phyloP scores from a whole-genome alignment of 2,888 invertebrate genomes.

The Euzophera pinguis region DNA sequence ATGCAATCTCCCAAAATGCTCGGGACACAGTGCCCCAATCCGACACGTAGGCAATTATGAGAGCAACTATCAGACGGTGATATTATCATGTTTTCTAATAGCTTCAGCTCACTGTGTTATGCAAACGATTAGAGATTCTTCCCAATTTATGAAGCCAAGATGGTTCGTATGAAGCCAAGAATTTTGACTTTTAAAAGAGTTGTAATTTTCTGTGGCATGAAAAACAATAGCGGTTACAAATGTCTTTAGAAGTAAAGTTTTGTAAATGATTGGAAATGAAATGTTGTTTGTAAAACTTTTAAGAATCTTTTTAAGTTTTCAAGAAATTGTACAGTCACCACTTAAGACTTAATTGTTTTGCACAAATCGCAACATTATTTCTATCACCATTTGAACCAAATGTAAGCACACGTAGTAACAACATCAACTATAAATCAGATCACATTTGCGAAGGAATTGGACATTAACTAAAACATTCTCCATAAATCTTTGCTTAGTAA shows the following conservation, averaged over 20 bases:
- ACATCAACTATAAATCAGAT: neutral
- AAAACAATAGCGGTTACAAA: too few relatives aligned
- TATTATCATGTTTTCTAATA: slow-evolving; percentile 7
- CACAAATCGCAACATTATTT: neutral
- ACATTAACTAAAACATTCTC: neutral
- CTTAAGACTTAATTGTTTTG: too few relatives aligned
- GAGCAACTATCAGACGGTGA: slow-evolving; percentile 6
- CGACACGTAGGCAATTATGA: slow-evolving; percentile 12
- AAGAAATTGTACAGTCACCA: too few relatives aligned
- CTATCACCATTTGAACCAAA: neutral
- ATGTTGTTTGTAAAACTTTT: too few relatives aligned
- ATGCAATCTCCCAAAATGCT: slow-evolving; percentile 13
- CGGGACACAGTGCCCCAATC: slow-evolving; percentile 3
- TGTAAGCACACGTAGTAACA: neutral
- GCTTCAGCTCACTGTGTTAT: neutral
- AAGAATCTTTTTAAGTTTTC: too few relatives aligned
- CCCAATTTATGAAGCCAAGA: neutral
- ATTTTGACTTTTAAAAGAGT: too few relatives aligned
- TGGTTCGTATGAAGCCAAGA: too few relatives aligned
- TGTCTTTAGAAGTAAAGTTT: too few relatives aligned
- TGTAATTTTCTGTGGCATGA: too few relatives aligned
- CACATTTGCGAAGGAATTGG: neutral
- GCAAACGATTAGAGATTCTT: neutral
- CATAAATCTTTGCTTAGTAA: neutral
- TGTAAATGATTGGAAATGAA: too few relatives aligned